A percentile compares a stretch with the other conserved stretches of the same genome.
These are phyloP conservation scores for Heteropelma amictum DNA, from an alignment of 2,888 invertebrate species.

Conservation along the genomic window DNA sequence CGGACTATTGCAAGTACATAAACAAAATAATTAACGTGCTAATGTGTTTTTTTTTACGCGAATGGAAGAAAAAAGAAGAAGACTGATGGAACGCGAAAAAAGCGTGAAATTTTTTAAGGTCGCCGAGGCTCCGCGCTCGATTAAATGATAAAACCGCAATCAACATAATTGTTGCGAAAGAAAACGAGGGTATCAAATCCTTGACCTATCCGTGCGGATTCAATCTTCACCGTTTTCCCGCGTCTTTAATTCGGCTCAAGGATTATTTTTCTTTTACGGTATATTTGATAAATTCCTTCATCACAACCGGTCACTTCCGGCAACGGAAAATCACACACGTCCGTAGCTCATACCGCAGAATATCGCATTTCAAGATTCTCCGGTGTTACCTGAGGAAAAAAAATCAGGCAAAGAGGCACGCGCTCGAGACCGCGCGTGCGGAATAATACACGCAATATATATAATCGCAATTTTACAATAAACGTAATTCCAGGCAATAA, in stretches of 20 bases:
- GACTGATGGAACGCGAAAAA: not conserved
- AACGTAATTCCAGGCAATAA: conserved; percentile 28
- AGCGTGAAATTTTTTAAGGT: too few species aligned
- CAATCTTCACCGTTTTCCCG: conserved; percentile 10
- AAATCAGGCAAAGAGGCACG: too few species aligned
- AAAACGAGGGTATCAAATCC: conserved; percentile 7
- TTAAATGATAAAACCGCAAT: too few species aligned
- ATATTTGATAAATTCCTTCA: conserved; percentile 10
- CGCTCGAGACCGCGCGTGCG: too few species aligned
- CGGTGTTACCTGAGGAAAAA: too few species aligned
- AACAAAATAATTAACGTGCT: not conserved
- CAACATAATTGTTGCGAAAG: not conserved
- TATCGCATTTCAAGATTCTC: too few species aligned
- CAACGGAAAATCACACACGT: too few species aligned
- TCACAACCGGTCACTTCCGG: not conserved
- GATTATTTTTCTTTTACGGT: conserved; percentile 12
- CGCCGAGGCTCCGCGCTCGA: too few species aligned
- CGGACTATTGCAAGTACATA: not conserved
- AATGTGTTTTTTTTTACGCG: not conserved
- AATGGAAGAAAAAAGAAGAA: not conserved
- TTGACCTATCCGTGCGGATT: conserved; percentile 47
- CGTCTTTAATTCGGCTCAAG: conserved; percentile 26
- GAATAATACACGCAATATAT: too few species aligned
- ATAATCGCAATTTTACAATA: too few species aligned
- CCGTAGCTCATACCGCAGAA: too few species aligned